Conservation (phyloP, 2,888 invertebrate genomes). For the Crossocerus cetratus region DNA sequence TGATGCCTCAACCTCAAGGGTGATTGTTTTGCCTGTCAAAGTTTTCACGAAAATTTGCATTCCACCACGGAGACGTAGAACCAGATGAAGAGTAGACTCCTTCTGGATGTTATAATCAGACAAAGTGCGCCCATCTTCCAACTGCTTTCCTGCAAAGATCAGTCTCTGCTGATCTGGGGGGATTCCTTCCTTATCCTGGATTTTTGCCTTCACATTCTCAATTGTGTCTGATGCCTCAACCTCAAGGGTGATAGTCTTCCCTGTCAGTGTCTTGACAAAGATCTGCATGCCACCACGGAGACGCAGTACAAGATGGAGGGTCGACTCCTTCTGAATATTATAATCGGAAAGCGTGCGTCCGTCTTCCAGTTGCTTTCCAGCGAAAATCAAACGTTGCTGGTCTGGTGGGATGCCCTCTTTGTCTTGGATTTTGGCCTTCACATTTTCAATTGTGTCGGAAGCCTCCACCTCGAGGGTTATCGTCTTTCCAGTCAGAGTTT, state of each 20-base stretch:
- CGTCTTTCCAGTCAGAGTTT: conserved; percentile 43
- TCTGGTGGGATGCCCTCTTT: conserved; percentile 85
- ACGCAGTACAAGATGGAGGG: conserved; percentile 90
- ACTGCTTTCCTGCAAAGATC: conserved; percentile 59
- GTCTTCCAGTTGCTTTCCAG: conserved; percentile 97
- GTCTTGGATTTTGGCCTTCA: conserved; percentile 38
- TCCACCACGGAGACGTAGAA: conserved; percentile 54
- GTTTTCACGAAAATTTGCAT: conserved; percentile 62
- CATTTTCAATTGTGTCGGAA: conserved; percentile 39
- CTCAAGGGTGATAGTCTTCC: conserved; percentile 56
- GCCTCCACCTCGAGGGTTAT: conserved; percentile 42
- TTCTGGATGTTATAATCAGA: conserved; percentile 60
- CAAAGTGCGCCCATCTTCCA: conserved; percentile 54
- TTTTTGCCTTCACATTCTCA: conserved; percentile 57
- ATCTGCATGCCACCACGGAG: conserved; percentile 87
- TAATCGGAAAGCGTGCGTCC: conserved; percentile 94
- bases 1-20: conserved; percentile 62
- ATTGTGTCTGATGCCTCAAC: conserved; percentile 58
- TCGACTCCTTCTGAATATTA: conserved; percentile 96
- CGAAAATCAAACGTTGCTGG: conserved; percentile 93
- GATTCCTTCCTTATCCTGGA: conserved; percentile 58
- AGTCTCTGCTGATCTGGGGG: conserved; percentile 56
- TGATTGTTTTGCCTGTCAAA: conserved; percentile 61
- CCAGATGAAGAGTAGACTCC: conserved; percentile 55
- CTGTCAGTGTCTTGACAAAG: conserved; percentile 56